Conservation (phyloP, 2,113 vertebrate genomes). For the Tringa solitaria region DNA sequence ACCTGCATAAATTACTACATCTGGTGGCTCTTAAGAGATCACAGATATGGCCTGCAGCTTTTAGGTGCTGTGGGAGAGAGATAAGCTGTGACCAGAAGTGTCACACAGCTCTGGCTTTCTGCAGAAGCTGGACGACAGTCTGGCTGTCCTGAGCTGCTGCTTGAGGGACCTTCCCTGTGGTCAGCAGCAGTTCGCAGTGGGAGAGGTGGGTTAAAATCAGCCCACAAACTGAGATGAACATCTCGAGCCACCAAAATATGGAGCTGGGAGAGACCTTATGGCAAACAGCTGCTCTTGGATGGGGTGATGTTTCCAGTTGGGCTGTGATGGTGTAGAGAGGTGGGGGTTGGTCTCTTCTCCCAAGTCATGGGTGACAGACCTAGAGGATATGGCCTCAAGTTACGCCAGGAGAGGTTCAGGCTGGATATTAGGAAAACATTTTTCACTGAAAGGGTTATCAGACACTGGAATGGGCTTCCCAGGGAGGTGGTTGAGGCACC, state of each 20-base stretch:
- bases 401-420: too few relatives aligned
- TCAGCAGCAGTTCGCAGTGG: neutral
- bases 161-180: neutral
- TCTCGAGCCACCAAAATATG: neutral
- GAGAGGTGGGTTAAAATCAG: neutral
- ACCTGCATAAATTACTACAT: neutral
- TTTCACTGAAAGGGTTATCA: too few relatives aligned
- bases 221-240: neutral
- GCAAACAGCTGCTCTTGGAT: neutral
- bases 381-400: too few relatives aligned
- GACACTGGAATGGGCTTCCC: too few relatives aligned
- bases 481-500: too few relatives aligned
- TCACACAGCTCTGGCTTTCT: neutral
- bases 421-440: too few relatives aligned
- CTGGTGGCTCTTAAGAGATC: neutral
- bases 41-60: neutral
- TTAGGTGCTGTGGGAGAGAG: neutral
- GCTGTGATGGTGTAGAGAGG: too few relatives aligned
- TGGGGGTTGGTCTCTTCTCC: too few relatives aligned
- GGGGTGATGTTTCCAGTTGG: neutral
- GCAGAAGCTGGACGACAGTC: neutral
- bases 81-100: neutral
- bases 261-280: neutral
- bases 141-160: neutral
- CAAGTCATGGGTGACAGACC: too few relatives aligned